Evolutionary conservation across 1,140 invertebrate species (phyloP), one percentile per base, ranked within the genome.

Genomic region (Papilio polytes): DNA sequence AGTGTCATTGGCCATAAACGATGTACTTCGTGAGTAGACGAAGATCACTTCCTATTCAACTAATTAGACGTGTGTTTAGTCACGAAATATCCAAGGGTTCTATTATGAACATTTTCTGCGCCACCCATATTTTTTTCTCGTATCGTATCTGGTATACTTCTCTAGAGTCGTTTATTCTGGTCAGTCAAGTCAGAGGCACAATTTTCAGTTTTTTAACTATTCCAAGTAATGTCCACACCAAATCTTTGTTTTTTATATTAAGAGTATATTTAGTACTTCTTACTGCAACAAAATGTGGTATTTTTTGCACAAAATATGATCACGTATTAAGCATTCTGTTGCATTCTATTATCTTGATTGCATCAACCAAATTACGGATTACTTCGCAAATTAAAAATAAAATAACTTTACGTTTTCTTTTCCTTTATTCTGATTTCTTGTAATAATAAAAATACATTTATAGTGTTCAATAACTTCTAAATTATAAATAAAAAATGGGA

Each of bases 81-180:
- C 63, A 70, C 63, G 63, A 70, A 70, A 70, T 70, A 18, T 70
- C 18, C 63, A 70, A 70, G 26, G 63, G 63, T 70, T 70, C 63
- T 70, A 36, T 66, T 66, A 63, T 13, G 10, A 63, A 63, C 10
- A 22, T 22, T 2, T 51, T 51, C 13, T 15, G 15, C 13, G 48
- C 13, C 0, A 51, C 48, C 6, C 18, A 4, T 3, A 51, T 18
- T 18, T 51, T 48, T 15, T 3, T 48, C 0, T 48, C 46, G 0
- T 13, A 12, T 48, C 1, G 46, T 48, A 48, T 51, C 13, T 15
- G 13, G 48, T 15, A 15, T 4, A 51, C 12, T 51, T 51, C 13
- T 3, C 48, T 51, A 1, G 13, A 3, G 12, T 51, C 6, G 48
- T 51, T 51, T 18, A 7, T 18, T 18, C 15, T 51, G 3, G 15